Conservation (phyloP, 2,113 vertebrate genomes). For the Oryzias woworae region DNA sequence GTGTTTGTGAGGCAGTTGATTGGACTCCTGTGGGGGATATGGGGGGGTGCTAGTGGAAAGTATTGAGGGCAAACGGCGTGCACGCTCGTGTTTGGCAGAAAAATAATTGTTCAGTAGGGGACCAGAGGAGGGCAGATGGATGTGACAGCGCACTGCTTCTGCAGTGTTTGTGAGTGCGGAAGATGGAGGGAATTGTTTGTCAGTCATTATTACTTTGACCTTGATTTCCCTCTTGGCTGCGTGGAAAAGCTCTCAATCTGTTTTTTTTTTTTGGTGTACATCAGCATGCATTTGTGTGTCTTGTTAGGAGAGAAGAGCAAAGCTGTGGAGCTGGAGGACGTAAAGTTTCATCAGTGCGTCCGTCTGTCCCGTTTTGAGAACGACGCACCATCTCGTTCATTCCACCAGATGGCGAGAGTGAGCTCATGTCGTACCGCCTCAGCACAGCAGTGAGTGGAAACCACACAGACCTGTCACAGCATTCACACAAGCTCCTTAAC, state of each 20-base stretch:
- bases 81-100: slow-evolving; percentile 23
- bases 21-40: slow-evolving; percentile 7
- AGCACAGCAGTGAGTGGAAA: slow-evolving; percentile 76
- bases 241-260: slow-evolving; percentile 40
- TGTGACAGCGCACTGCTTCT: slow-evolving; percentile 15
- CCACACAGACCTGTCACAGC: not conserved
- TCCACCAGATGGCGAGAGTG: slow-evolving; percentile 82
- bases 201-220: slow-evolving; percentile 58
- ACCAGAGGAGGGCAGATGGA: slow-evolving; percentile 31
- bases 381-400: slow-evolving; percentile 85
- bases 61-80: slow-evolving; percentile 21
- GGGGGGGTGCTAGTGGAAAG: slow-evolving; percentile 15
- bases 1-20: slow-evolving; percentile 18
- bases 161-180: slow-evolving; percentile 20
- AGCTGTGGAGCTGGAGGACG: slow-evolving; percentile 82
- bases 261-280: not conserved
- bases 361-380: slow-evolving; percentile 84
- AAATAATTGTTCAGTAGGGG: slow-evolving; percentile 38
- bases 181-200: slow-evolving; percentile 40
- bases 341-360: slow-evolving; percentile 86
- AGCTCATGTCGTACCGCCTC: slow-evolving; percentile 84
- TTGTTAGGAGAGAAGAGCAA: slow-evolving; percentile 80
- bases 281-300: slow-evolving; percentile 19
- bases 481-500: no score
- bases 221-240: slow-evolving; percentile 50